Evolutionary conservation across 2,797 vertebrate species (phyloP), one percentile per base, ranked within the genome.

Genomic region (Danionella dracula): DNA sequence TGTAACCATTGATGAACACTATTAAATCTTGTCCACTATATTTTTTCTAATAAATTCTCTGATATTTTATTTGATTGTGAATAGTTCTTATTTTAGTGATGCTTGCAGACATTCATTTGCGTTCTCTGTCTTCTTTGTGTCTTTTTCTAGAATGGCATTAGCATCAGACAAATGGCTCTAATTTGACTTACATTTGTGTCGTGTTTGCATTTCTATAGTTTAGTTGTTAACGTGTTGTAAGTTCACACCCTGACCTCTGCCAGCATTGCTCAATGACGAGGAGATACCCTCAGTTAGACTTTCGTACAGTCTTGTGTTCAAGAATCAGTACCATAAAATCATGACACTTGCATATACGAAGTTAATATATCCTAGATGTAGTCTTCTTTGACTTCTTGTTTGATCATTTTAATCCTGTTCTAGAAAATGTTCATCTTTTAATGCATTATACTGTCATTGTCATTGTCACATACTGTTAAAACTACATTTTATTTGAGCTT

Each of bases 171-270:
- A 74, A 77, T 64, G 29, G 41, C n/a, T 56, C 20, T 50, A 27
- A 74, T 74, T 74, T 55, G 40, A 55, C 49, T 46, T 40, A 46
- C 40, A 41, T 32, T 63, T 72, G 62, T 13, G 57, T 74, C 21
- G 23, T 29, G 15, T 77, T 77, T 74, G 72, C 72, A 77, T 77
- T 67, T 72, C 56, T 70, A 51, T 74, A 63, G 60, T 53, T 53
- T 44, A 64, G 35, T 37, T 21, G 12, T 62, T 40, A n/a, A 49
- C 61, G 59, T 60, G 65, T 54, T 56, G 56, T 54, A 68, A n/a
- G 20, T 45, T 69, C 55, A 58, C 54, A 21, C 48, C 41, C 40
- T 40, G 62, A 37, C 57, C 32, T 19, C 29, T 63, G 41, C 31
- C 31, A 38, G 15, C 16, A 27, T 55, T 35, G 40, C 50, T 54